These are phyloP conservation scores for Athripsodes cinereus DNA, from an alignment of 2,888 invertebrate species.

Conservation along the genomic window DNA sequence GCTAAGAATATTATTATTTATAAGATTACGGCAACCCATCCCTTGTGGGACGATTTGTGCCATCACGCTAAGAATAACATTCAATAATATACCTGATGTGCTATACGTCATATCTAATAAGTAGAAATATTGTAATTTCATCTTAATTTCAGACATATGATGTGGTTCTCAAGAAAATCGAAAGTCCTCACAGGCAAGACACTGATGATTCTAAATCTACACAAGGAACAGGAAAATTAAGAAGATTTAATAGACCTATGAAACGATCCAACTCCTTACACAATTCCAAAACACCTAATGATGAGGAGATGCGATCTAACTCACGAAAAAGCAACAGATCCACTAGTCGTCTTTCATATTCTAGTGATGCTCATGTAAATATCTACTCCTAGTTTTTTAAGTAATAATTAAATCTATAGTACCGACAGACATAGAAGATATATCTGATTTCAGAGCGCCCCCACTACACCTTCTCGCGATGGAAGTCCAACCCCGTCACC, in stretches of 20 bases:
- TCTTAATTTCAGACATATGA: constrained; percentile 43
- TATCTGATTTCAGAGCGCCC: constrained; percentile 41
- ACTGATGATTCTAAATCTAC: constrained; percentile 14
- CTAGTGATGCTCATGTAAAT: constrained; percentile 60
- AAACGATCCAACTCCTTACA: constrained; percentile 35
- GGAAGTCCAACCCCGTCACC: constrained; percentile 48
- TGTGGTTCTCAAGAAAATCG: constrained; percentile 32
- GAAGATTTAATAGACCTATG: constrained; percentile 29
- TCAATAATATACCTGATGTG: too few species aligned
- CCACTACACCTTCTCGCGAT: constrained; percentile 45
- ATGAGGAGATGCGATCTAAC: constrained; percentile 30
- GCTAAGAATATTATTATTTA: too few species aligned
- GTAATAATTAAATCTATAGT: not conserved
- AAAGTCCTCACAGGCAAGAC: constrained; percentile 2
- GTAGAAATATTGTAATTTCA: not conserved
- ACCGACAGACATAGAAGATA: not conserved
- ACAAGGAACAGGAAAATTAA: constrained; percentile 15
- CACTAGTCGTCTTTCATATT: constrained; percentile 60
- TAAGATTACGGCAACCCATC: too few species aligned
- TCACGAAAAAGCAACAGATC: constrained; percentile 49
- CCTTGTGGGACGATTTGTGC: too few species aligned
- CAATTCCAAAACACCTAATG: constrained; percentile 26
- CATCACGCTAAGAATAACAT: too few species aligned
- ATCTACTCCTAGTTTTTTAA: not conserved
- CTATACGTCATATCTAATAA: too few species aligned